Base-by-base conservation (phyloP, 2,113 vertebrate genomes). In the Excalfactoria chinensis region DNA sequence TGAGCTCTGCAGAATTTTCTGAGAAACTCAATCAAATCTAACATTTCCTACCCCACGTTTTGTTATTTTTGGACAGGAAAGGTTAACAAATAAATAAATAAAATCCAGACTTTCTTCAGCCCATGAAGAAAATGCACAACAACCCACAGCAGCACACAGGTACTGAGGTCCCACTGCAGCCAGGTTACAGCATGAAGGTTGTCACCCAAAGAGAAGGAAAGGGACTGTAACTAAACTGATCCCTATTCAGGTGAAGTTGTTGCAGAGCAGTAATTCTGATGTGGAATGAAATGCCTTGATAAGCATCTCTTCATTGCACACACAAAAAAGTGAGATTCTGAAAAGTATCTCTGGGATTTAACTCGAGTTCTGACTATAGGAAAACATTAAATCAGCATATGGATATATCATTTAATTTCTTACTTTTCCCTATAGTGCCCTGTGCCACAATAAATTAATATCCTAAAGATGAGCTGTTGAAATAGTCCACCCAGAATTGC, bases 1-100 rank as follows among this genome's bases (percentile, higher is more conserved):
- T 73, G 89, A 93, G 67, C 56, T 84, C 80, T 86, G 89, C 83
- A 80, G 49, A 67, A 76, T 83, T 80, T 58, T 62, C 30, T 41
- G 16, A 68, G 78, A 32, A 76, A 46, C 56, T 95, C 90, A 71
- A 51, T 96, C 94, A 88, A 86, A 68, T 15, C 2, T 1, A 74
- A 51, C 32, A 21, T 53, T 77, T 60, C 37, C 43, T 32, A 17
- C 59, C 22, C 5, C 44, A 23, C 2, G 23, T 69, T 55, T 55
- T 60, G 46, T 26, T 87, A 6, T 64, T 91, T 76, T 55, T 41
- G 67, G 60, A 58, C 58, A 64, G 68, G 49, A 20, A 51, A 79
- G 70, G 68, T 23, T 60, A 49, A 91, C 82, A 73, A 46, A 74
- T 10, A 75, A 46, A 74, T 11, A 48, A 69, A 79, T 6, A 58